A percentile compares a stretch with the other conserved stretches of the same genome.
phyloP scores from a whole-genome alignment of 2,797 vertebrate genomes.

The Okamejei kenojei region DNA sequence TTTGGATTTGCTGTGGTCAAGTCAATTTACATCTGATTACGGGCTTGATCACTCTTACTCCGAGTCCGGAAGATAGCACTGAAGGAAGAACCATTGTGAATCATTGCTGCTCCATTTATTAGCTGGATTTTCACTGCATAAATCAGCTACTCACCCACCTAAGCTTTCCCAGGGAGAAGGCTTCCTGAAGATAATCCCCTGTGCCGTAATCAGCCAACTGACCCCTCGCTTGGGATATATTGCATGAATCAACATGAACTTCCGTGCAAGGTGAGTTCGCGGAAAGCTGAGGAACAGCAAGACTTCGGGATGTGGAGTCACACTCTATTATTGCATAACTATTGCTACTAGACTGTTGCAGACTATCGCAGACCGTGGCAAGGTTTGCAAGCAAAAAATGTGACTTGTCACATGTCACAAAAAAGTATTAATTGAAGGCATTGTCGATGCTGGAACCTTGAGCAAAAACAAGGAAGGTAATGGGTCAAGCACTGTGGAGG shows the following conservation, averaged over 20 bases:
- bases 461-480: no score
- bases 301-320: not conserved
- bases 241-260: not conserved
- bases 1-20: slow-evolving; percentile 15
- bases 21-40: not conserved
- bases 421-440: no score
- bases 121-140: not conserved
- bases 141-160: slow-evolving; percentile 1
- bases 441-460: no score
- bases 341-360: no score
- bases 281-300: slow-evolving; percentile 4
- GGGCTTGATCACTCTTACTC: not conserved
- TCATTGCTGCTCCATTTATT: not conserved
- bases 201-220: slow-evolving; percentile 15
- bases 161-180: not conserved
- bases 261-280: not conserved
- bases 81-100: not conserved
- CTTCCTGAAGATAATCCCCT: slow-evolving; percentile 31
- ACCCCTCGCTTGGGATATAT: not conserved
- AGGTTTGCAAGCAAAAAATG: no score
- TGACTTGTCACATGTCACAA: no score
- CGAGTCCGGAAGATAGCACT: not conserved
- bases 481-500: no score
- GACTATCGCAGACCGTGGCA: no score
- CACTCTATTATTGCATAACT: no score